phyloP scores from a whole-genome alignment of 2,797 vertebrate genomes.

The Rhynchotus rufescens region DNA sequence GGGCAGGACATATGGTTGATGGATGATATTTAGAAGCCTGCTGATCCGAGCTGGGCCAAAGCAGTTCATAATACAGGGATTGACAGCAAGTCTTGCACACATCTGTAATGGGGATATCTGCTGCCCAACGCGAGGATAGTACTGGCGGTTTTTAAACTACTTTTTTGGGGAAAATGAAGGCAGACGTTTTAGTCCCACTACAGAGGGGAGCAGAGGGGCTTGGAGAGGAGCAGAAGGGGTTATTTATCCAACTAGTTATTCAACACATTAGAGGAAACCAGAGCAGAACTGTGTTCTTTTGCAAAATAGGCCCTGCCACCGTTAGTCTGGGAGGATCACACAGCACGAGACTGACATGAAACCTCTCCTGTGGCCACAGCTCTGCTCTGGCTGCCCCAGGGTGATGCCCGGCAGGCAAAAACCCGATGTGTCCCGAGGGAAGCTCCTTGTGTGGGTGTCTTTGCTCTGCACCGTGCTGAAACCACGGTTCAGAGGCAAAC shows the following conservation, averaged over 20 bases:
- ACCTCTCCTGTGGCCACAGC: too few species aligned
- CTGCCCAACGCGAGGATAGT: background rate
- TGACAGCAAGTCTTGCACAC: background rate
- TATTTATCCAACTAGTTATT: background rate
- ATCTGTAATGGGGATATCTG: background rate
- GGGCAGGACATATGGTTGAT: background rate
- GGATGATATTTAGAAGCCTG: background rate
- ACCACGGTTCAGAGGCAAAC: background rate
- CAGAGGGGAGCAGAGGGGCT: background rate
- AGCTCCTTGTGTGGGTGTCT: background rate
- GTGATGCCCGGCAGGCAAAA: background rate
- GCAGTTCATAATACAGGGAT: background rate
- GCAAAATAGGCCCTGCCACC: background rate
- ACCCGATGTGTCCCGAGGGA: background rate
- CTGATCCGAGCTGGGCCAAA: background rate
- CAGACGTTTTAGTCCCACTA: background rate
- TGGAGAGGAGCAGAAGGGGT: background rate
- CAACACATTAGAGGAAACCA: background rate
- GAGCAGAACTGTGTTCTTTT: background rate
- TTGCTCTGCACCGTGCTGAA: background rate
- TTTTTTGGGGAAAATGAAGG: background rate
- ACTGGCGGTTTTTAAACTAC: background rate
- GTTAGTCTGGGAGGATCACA: background rate
- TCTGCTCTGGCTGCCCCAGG: accelerated
- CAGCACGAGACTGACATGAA: accelerated